Evolutionary conservation across 1,140 invertebrate genomes (phyloP).

Genomic region (Bombus pyrosoma): DNA sequence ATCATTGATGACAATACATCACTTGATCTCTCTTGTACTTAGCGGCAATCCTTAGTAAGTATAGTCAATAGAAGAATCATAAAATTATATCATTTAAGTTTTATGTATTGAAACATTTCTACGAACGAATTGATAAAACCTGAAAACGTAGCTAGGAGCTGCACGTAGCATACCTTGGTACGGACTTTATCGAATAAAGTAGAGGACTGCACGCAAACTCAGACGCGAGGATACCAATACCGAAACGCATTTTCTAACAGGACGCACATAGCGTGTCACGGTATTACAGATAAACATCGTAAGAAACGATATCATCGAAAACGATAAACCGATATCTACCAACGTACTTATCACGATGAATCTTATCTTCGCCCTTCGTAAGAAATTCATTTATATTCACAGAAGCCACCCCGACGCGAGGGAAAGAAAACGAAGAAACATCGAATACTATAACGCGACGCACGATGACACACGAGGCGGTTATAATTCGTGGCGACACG

Average conservation of each 20-base stretch:
- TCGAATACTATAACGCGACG: no score
- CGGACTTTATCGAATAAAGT: not conserved
- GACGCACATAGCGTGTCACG: not conserved
- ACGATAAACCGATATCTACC: not conserved
- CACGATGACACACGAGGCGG: not conserved
- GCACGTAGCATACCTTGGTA: not conserved
- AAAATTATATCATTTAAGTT: no score
- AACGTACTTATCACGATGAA: not conserved
- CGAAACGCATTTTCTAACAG: not conserved
- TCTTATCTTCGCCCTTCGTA: not conserved
- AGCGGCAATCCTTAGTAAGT: no score
- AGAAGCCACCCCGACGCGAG: not conserved
- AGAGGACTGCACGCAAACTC: not conserved
- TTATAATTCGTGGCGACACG: constrained; percentile 42
- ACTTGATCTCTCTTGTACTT: no score
- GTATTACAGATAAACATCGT: not conserved
- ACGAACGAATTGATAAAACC: no score
- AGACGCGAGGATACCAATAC: not conserved
- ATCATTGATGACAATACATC: no score
- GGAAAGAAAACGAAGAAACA: no score
- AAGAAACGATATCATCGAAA: not conserved
- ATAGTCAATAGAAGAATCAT: no score
- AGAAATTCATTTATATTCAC: constrained; percentile 9
- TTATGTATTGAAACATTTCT: no score
- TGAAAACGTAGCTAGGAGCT: not conserved